A percentile compares a stretch with the other conserved stretches of the same genome.
Conservation (phyloP, 2,113 vertebrate genomes). For the Australoheros scitulus region DNA sequence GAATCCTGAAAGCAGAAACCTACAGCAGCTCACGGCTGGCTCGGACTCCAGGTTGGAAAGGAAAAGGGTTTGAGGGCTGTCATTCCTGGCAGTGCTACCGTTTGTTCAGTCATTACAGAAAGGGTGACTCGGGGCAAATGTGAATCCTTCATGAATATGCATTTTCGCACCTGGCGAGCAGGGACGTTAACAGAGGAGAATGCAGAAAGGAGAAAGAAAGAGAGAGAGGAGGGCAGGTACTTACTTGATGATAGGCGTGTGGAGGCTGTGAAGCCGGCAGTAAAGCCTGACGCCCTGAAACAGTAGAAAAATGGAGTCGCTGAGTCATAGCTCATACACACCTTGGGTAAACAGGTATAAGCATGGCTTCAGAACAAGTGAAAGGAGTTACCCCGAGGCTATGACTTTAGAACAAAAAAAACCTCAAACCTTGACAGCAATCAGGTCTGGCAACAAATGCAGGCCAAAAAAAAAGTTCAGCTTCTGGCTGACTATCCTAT, state of each 20-base stretch:
- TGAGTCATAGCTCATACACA: slow-evolving; percentile 62
- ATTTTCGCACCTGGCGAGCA: slow-evolving; percentile 61
- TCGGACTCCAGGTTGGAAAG: not conserved
- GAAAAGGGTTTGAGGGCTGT: slow-evolving; percentile 8
- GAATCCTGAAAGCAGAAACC: slow-evolving; percentile 12
- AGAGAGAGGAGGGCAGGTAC: slow-evolving; percentile 68
- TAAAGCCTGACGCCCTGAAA: slow-evolving; percentile 94
- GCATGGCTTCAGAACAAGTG: slow-evolving; percentile 35
- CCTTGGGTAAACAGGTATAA: slow-evolving; percentile 61
- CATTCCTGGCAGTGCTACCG: slow-evolving; percentile 28
- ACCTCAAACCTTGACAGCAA: not conserved
- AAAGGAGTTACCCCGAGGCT: slow-evolving; percentile 26
- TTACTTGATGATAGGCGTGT: slow-evolving; percentile 95
- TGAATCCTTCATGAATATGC: slow-evolving; percentile 64
- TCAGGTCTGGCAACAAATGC: slow-evolving; percentile 7
- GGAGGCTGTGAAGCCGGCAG: slow-evolving; percentile 95
- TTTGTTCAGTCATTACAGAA: slow-evolving; percentile 39
- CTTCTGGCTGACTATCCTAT: not conserved
- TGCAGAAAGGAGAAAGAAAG: not conserved
- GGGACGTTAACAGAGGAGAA: slow-evolving; percentile 12
- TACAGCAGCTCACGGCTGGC: slow-evolving; percentile 11
- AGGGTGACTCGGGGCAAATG: slow-evolving; percentile 25
- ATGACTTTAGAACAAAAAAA: not conserved
- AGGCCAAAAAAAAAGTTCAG: not conserved
- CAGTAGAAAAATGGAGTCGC: slow-evolving; percentile 43